A percentile compares a stretch with the other conserved stretches of the same genome.
phyloP scores from a whole-genome alignment of 2,113 vertebrate species.

The Sminthopsis crassicaudata region DNA sequence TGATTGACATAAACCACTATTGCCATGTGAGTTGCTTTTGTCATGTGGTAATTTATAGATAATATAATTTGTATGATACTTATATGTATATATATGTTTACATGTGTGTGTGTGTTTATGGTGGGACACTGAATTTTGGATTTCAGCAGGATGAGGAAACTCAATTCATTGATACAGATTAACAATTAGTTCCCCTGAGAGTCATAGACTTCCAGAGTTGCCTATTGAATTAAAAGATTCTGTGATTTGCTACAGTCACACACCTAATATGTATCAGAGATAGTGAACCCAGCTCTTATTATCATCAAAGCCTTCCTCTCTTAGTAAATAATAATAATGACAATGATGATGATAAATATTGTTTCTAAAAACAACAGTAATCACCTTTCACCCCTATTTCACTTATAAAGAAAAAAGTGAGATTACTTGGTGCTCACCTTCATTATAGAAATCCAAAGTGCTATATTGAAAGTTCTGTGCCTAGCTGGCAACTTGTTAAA shows the following conservation, averaged over 20 bases:
- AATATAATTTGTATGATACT: background rate
- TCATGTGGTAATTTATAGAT: background rate
- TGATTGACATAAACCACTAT: background rate
- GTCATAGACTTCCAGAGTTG: background rate
- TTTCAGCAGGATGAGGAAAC: background rate
- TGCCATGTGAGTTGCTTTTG: background rate
- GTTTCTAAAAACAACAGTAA: background rate
- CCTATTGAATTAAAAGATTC: background rate
- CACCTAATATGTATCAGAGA: background rate
- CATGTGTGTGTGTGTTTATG: background rate
- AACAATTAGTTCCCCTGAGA: background rate
- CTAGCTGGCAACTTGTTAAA: background rate
- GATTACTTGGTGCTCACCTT: background rate
- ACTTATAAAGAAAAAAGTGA: background rate
- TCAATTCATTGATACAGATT: background rate
- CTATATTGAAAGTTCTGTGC: background rate
- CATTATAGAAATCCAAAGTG: background rate
- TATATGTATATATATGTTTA: background rate
- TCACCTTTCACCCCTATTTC: background rate
- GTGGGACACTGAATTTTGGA: background rate
- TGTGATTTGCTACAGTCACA: background rate
- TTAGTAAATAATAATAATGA: fast-evolving
- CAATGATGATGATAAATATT: background rate
- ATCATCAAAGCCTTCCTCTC: fast-evolving
- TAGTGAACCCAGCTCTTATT: fast-evolving